Evolutionary conservation across 2,797 vertebrate species (phyloP), one percentile per base, ranked within the genome.

Genomic region (Echiichthys vipera): DNA sequence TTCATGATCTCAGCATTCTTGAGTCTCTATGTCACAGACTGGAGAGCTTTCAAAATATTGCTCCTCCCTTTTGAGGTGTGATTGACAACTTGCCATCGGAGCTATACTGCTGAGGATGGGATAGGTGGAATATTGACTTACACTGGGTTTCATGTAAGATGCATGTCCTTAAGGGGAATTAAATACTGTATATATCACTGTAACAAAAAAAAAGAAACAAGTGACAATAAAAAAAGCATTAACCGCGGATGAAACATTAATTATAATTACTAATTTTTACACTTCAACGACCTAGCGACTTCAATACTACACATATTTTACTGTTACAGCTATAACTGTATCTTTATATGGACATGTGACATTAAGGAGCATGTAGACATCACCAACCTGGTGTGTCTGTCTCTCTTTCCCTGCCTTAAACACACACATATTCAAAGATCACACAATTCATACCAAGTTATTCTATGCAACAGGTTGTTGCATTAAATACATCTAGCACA

Each of bases 401-500:
- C 13, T 32, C 3, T 42, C 12, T 25, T 18, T n/a, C 2, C 13
- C 17, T 45, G 3, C 25, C 49, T 49, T 32, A 56, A 55, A 71
- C 47, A 49, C 53, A 22, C 32, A 36, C 29, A 65, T 15, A 42
- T 51, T 29, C 45, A 63, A 49, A 56, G 40, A 14, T 11, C 22
- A 36, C 18, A 27, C 24, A 18, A 51, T 53, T 7, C 27, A 51
- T 11, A 42, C 37, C 9, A 29, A 36, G 42, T 22, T 30, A 25
- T 56, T 79, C n/a, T 51, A 13, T 74, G 57, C 32, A 37, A 57
- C 8, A 24, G 18, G 29, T 53, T 59, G 34, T 49, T 74, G 43
- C 22, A 46, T 17, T 68, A 7, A 66, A 64, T 74, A 20, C 24
- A 55, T 81, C 79, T 20, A 22, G 5, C 36, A 42, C 55, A 74